Conservation (phyloP, 2,113 vertebrate genomes). For the Antechinus stuartii region DNA sequence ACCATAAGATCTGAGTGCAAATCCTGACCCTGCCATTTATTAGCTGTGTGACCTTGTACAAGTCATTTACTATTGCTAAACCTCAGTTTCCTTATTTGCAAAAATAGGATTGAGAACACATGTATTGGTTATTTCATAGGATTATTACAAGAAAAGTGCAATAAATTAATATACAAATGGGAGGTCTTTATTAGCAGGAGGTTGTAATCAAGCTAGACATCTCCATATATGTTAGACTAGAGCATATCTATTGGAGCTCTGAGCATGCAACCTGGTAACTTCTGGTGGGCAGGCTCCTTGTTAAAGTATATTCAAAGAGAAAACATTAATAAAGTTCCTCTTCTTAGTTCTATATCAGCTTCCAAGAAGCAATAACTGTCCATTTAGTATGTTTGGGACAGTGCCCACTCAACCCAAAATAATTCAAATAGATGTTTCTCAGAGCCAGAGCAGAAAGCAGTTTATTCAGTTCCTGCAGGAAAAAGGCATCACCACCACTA, state of each 20-base stretch:
- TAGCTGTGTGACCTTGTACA: background rate
- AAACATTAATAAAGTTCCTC: background rate
- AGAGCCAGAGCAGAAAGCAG: too few relatives aligned
- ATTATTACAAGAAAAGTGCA: background rate
- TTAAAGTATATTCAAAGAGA: background rate
- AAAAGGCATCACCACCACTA: too few relatives aligned
- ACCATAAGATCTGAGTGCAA: background rate
- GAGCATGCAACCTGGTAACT: background rate
- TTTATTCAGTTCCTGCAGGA: too few relatives aligned
- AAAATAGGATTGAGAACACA: background rate
- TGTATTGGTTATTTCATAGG: background rate
- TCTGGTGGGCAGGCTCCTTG: background rate
- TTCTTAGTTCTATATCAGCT: too few relatives aligned
- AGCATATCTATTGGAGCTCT: background rate
- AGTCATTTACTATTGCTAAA: background rate
- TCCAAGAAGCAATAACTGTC: too few relatives aligned
- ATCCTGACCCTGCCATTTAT: background rate
- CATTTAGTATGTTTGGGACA: too few relatives aligned
- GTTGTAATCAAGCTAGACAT: background rate
- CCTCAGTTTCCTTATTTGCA: background rate
- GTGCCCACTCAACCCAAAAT: too few relatives aligned
- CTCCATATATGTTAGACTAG: background rate
- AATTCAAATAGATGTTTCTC: too few relatives aligned
- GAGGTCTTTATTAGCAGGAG: background rate
- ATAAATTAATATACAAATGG: background rate